Base-by-base conservation (phyloP, 1,140 invertebrate species). In the Trachymyrmex septentrionalis region DNA sequence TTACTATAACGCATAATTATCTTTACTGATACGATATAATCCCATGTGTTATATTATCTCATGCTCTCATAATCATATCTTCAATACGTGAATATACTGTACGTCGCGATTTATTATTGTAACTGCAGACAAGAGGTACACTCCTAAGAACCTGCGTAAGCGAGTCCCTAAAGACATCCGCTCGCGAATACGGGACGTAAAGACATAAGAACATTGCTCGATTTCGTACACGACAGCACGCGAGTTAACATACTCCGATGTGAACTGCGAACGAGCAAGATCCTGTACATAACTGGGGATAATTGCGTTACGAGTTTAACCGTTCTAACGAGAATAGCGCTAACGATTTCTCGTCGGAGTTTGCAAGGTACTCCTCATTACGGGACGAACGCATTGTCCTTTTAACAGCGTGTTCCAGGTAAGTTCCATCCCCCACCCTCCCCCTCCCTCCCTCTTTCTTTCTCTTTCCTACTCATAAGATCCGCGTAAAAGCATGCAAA, bases 301-400 rank as follows among this genome's bases (percentile, higher is more conserved):
- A 85, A 85, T 85, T 85, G 71, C 73, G 12, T 76, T 78, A 78
- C 73, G 59, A 82, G 57, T 63, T 53, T 64, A 82, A 72, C 66
- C 53, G 76, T 81, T 63, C 66, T 86, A 81, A 80, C 76, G 78
- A 86, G 78, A 61, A 71, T 61, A 48, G 50, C 77, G 44, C 77
- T 82, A 72, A 82, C 85, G 76, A 86, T 82, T 86, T 86, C 64
- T 82, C 77, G 82, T 77, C 55, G 48, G 67, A 75, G 73, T 85
- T 85, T 85, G 73, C 59, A 64, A 72, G 82, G 73, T 61, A 55
- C 73, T 85, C 82, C 82, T 85, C 82, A 78, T 85, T 85, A 85
- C 73, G 73, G 21, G 44, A 19, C 30, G 21, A 85, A 21, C 59
- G 82, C 73, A 50, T 66, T 66, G 82, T 86, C 66, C 50, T 71